Evolutionary conservation across 2,888 invertebrate genomes (phyloP).

Genomic region (Caenorhabditis sp.): DNA sequence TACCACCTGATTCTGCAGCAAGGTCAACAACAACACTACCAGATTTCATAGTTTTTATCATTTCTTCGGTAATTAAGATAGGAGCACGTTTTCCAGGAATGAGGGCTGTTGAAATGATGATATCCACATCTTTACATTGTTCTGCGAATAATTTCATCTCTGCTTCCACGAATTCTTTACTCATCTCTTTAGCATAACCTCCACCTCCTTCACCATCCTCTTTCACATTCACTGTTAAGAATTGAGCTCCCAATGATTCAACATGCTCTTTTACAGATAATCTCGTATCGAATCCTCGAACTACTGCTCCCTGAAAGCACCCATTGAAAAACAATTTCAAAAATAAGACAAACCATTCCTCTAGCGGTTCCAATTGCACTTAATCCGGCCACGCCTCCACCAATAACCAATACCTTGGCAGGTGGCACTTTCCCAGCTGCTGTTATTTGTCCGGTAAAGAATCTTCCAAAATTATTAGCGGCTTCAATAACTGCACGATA

Average conservation of each 20-base stretch:
- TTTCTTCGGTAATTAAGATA: slow-evolving; percentile 81
- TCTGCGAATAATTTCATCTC: slow-evolving; percentile 87
- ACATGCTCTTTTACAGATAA: slow-evolving; percentile 85
- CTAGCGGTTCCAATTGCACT: slow-evolving; percentile 85
- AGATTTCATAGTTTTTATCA: slow-evolving; percentile 83
- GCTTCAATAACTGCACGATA: slow-evolving; percentile 89
- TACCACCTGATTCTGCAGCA: slow-evolving; percentile 85
- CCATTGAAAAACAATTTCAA: not conserved
- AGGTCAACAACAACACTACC: slow-evolving; percentile 89
- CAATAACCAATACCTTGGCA: slow-evolving; percentile 85
- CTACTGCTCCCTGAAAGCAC: slow-evolving; percentile 80
- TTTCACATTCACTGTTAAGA: slow-evolving; percentile 76
- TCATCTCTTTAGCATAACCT: slow-evolving; percentile 87
- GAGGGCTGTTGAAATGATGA: slow-evolving; percentile 87
- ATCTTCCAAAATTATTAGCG: slow-evolving; percentile 87
- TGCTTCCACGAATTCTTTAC: slow-evolving; percentile 82
- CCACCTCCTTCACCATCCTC: slow-evolving; percentile 75
- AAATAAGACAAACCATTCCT: slow-evolving; percentile 76
- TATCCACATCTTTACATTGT: slow-evolving; percentile 85
- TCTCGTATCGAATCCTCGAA: slow-evolving; percentile 86
- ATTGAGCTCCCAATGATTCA: slow-evolving; percentile 87
- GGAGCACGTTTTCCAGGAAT: slow-evolving; percentile 88
- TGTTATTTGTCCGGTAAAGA: slow-evolving; percentile 89
- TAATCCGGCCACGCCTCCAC: slow-evolving; percentile 88
- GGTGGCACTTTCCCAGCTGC: slow-evolving; percentile 86